Percentiles rank a stretch among this genome's conserved stretches.
These are phyloP conservation scores for Penaeus monodon DNA, from an alignment of 2,888 invertebrate species.

Conservation along the genomic window DNA sequence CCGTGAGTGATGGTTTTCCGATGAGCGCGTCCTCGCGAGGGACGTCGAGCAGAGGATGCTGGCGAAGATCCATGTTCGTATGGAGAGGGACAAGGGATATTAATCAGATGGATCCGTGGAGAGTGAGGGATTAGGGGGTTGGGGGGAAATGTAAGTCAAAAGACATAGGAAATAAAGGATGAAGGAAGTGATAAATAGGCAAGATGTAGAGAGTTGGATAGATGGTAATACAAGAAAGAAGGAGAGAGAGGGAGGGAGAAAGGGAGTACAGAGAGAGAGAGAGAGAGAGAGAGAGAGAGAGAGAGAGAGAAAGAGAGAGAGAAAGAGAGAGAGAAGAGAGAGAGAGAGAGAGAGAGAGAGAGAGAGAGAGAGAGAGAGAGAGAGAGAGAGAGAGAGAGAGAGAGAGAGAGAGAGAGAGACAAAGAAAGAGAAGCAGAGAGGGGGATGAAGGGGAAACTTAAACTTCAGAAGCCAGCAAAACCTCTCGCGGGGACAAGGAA, in stretches of 20 bases:
- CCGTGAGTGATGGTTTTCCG: too few relatives aligned
- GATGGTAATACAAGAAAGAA: background rate
- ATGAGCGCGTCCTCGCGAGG: too few relatives aligned
- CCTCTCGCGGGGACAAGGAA: too few relatives aligned
- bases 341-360: background rate
- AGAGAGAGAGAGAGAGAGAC: background rate
- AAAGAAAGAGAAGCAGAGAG: background rate
- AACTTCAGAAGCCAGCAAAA: background rate
- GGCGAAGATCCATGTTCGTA: too few relatives aligned
- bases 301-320: background rate
- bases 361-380: background rate
- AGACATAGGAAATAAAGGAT: too few relatives aligned
- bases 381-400: background rate
- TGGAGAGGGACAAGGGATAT: too few relatives aligned
- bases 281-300: background rate
- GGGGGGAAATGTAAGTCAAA: too few relatives aligned
- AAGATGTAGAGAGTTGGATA: too few relatives aligned
- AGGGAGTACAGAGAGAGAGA: background rate
- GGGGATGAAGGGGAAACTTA: background rate
- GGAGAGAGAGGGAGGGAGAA: background rate
- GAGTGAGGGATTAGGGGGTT: too few relatives aligned
- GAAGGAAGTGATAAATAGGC: too few relatives aligned
- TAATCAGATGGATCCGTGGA: too few relatives aligned
- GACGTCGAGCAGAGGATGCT: too few relatives aligned
- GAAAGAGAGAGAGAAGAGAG: background rate